These are phyloP conservation scores for Caenorhabditis remanei DNA, from an alignment of 1,140 invertebrate genomes.

Conservation along the genomic window DNA sequence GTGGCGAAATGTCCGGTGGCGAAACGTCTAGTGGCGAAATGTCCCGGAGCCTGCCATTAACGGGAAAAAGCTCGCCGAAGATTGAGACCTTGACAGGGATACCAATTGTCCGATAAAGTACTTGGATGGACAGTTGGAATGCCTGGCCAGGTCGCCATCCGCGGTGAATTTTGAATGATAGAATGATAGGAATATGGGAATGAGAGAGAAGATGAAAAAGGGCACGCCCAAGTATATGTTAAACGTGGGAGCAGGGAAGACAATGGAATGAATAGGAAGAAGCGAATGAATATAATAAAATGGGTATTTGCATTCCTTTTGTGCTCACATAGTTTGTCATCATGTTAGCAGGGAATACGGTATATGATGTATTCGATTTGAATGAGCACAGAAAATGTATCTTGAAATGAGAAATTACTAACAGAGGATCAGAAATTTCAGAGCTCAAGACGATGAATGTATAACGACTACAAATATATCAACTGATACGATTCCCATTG, in stretches of 20 bases:
- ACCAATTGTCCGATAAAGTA: constrained; percentile 1
- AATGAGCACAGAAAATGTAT: too few species aligned
- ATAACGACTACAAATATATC: too few species aligned
- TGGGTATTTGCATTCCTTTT: background rate
- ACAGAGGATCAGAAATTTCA: background rate
- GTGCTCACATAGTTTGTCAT: background rate
- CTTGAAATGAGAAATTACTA: too few species aligned
- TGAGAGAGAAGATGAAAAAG: background rate
- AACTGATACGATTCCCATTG: too few species aligned
- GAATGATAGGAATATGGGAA: background rate
- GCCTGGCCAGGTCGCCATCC: constrained; percentile 7
- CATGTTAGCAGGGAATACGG: too few species aligned
- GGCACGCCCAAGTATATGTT: background rate
- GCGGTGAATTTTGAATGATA: background rate
- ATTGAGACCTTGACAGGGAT: constrained; percentile 50
- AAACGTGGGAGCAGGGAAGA: constrained; percentile 15
- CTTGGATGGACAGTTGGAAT: constrained; percentile 27
- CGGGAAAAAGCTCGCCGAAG: background rate
- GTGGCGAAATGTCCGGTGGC: too few species aligned
- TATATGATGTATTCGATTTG: too few species aligned
- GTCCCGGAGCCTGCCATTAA: background rate
- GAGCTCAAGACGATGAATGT: background rate
- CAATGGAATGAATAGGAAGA: background rate
- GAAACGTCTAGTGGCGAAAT: too few species aligned
- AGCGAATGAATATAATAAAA: background rate